Percentiles rank a stretch among this genome's conserved stretches.
Evolutionary conservation across 2,113 vertebrate species (phyloP).

Genomic region (Rhodinocichla rosea): DNA sequence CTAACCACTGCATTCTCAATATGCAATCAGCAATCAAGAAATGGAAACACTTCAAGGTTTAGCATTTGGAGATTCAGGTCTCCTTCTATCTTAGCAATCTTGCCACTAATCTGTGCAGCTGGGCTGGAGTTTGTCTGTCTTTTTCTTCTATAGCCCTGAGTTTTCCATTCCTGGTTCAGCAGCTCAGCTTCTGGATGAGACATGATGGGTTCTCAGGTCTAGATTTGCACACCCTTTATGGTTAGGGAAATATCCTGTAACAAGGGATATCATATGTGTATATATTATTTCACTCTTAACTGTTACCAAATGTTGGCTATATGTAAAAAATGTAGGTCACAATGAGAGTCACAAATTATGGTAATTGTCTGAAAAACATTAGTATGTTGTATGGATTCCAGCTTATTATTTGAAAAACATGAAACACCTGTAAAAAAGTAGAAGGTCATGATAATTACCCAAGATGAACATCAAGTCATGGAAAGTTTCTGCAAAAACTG

Average conservation of each 20-base stretch:
- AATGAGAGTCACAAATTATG: not conserved
- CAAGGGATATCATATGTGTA: not conserved
- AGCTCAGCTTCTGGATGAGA: not conserved
- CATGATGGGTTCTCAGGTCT: not conserved
- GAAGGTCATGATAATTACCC: not conserved
- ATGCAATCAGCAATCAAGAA: not conserved
- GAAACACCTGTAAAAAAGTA: not conserved
- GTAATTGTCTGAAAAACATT: not conserved
- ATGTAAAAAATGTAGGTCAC: not conserved
- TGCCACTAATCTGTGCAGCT: not conserved
- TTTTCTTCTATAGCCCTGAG: not conserved
- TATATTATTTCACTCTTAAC: not conserved
- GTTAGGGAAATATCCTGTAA: not conserved
- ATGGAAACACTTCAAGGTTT: not conserved
- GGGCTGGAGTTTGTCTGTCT: not conserved
- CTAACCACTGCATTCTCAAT: not conserved
- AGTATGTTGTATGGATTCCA: not conserved
- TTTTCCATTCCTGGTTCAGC: not conserved
- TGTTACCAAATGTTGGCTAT: constrained; percentile 3
- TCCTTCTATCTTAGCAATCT: not conserved
- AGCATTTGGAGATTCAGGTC: not conserved
- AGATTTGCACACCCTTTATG: not conserved
- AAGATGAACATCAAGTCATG: not conserved
- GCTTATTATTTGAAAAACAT: not conserved
- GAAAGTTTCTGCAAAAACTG: not conserved